A percentile compares a stretch with the other conserved stretches of the same genome.
These are phyloP conservation scores for Porphyrio hochstetteri DNA, from an alignment of 2,113 vertebrate species.

Conservation along the genomic window DNA sequence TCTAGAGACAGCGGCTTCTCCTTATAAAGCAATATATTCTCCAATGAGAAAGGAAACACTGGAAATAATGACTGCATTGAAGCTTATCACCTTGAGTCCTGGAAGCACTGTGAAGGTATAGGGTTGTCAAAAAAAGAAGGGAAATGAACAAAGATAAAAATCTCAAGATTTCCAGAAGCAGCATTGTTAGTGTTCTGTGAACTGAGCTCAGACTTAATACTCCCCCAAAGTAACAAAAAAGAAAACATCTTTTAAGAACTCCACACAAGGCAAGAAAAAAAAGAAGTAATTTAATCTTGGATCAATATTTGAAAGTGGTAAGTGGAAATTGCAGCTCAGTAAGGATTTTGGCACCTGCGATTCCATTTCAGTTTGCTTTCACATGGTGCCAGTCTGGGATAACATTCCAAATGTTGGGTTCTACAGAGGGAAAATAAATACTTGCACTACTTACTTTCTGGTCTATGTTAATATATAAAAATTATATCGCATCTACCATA, in stretches of 20 bases:
- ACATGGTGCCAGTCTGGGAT: background rate
- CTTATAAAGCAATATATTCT: background rate
- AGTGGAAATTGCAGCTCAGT: background rate
- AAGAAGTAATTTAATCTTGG: background rate
- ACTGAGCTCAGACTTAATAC: background rate
- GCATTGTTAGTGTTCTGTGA: background rate
- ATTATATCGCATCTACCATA: background rate
- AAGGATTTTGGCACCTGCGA: background rate
- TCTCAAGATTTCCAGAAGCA: background rate
- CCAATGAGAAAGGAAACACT: background rate
- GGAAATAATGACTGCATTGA: background rate
- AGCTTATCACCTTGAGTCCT: background rate
- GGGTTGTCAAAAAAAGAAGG: background rate
- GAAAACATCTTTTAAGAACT: background rate
- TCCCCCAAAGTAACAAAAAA: background rate
- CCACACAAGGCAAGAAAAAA: background rate
- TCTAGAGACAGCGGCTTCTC: background rate
- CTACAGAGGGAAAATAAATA: background rate
- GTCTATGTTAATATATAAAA: background rate
- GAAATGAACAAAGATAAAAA: background rate
- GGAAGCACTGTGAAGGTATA: background rate
- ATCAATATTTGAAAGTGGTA: conserved; percentile 5
- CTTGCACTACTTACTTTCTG: background rate
- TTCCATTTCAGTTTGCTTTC: background rate
- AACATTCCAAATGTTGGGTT: background rate